phyloP scores from a whole-genome alignment of 2,888 invertebrate genomes.

The Cephonodes hylas region DNA sequence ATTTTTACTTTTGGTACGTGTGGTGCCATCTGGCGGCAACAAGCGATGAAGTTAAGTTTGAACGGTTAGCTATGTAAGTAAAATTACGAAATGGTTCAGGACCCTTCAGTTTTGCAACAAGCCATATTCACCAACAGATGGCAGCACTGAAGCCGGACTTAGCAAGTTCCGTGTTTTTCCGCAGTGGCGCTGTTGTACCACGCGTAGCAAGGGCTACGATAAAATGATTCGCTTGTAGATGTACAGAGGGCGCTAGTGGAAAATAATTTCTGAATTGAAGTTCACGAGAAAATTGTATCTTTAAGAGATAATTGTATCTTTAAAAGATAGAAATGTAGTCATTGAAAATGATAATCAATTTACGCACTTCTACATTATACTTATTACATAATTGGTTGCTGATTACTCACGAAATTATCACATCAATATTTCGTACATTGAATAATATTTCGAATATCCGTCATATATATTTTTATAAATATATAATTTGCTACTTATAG shows the following conservation, averaged over 20 bases:
- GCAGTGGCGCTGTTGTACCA: slow-evolving; percentile 4
- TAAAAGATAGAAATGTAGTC: no score
- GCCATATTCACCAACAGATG: slow-evolving; percentile 13
- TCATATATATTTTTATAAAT: no score
- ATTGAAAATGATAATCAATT: no score
- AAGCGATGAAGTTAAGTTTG: background rate
- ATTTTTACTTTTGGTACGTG: slow-evolving; percentile 5
- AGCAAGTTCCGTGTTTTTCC: slow-evolving; percentile 15
- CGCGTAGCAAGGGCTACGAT: background rate
- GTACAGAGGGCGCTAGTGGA: slow-evolving; percentile 18
- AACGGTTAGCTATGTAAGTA: background rate
- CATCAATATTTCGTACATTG: no score
- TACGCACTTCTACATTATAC: no score
- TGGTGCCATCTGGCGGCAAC: slow-evolving; percentile 24
- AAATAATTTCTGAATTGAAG: no score
- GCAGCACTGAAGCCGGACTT: background rate
- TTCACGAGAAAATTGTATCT: no score
- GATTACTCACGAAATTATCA: no score
- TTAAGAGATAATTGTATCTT: no score
- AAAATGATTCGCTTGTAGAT: background rate
- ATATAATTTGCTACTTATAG: no score
- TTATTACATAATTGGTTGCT: no score
- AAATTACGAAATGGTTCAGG: background rate
- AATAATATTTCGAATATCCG: no score
- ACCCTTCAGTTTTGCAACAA: background rate